Evolutionary conservation across 2,888 invertebrate genomes (phyloP).

Genomic region (Piscicola geometra): DNA sequence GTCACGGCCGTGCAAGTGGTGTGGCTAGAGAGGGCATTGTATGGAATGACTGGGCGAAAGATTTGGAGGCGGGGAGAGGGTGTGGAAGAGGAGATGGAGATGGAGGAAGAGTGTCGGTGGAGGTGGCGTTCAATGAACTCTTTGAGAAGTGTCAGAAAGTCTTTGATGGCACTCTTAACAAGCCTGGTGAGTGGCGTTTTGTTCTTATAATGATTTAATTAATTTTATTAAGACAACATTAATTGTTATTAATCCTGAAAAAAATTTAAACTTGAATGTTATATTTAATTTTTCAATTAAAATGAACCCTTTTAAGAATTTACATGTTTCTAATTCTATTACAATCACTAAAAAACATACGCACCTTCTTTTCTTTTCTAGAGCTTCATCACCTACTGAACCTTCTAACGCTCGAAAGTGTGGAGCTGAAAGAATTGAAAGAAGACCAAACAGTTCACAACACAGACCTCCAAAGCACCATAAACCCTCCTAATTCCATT

Average conservation of each 20-base stretch:
- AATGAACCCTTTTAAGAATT: no score
- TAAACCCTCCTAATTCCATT: background rate
- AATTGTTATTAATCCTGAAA: no score
- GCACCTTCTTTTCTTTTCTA: no score
- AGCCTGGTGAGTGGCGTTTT: no score
- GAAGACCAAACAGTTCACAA: background rate
- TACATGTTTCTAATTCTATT: no score
- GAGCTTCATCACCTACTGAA: slow-evolving; percentile 8
- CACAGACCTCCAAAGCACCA: background rate
- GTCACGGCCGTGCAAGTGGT: background rate
- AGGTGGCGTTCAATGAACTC: background rate
- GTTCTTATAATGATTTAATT: no score
- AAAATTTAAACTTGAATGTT: no score
- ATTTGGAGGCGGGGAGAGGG: background rate
- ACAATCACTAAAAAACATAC: no score
- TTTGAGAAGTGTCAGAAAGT: slow-evolving; percentile 2
- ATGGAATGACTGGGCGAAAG: background rate
- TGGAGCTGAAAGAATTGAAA: background rate
- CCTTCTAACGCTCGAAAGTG: background rate
- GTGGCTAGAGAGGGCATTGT: background rate
- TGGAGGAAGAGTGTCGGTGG: background rate
- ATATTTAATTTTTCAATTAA: no score
- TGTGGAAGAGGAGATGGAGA: background rate
- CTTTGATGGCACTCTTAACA: background rate
- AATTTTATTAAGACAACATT: no score